Evolutionary conservation across 2,888 invertebrate species (phyloP).

Genomic region (Hydrotaea cyrtoneurina): DNA sequence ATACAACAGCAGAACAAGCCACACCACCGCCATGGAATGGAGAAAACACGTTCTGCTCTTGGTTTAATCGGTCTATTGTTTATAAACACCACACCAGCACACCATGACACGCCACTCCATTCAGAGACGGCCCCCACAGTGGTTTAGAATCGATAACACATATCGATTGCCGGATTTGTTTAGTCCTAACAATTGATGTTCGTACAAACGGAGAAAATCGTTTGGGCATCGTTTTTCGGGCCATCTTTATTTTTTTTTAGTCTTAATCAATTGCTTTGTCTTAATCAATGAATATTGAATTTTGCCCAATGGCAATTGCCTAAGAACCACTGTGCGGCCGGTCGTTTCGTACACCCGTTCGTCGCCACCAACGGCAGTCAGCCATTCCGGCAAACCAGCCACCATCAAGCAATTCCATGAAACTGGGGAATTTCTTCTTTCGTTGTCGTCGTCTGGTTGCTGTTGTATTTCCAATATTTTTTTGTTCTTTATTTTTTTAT

Average conservation of each 20-base stretch:
- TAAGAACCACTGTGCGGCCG: not conserved
- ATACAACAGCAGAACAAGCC: constrained; percentile 1
- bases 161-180: no score
- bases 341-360: not conserved
- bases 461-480: not conserved
- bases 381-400: not conserved
- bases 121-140: not conserved
- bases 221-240: no score
- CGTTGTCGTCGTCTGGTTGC: not conserved
- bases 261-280: no score
- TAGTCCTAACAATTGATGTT: no score
- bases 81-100: constrained; percentile 26
- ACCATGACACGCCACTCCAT: not conserved
- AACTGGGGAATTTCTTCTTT: not conserved
- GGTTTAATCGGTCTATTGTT: constrained; percentile 43
- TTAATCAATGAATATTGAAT: no score
- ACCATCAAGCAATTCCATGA: not conserved
- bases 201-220: no score
- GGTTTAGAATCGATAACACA: no score
- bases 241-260: no score
- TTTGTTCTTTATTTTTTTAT: not conserved
- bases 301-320: no score
- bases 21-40: not conserved
- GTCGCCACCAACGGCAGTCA: not conserved
- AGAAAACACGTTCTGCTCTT: constrained; percentile 40